These are phyloP conservation scores for Carcina quercana DNA, from an alignment of 2,888 invertebrate species.

Conservation along the genomic window DNA sequence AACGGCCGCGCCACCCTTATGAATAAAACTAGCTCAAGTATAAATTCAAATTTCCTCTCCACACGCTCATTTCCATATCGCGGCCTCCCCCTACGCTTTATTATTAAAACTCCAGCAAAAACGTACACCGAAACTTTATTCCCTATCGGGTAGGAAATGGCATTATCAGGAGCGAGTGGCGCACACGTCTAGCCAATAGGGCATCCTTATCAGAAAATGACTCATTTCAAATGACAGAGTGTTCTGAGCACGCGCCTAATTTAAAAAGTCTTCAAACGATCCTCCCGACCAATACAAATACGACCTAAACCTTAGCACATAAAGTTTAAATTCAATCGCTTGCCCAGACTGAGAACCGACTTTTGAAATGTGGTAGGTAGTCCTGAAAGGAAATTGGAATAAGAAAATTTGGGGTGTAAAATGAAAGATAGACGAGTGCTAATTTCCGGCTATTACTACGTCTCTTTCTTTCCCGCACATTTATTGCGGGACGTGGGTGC, in stretches of 20 bases:
- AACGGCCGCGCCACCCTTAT: slow-evolving; percentile 46
- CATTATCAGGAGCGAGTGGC: slow-evolving; percentile 64
- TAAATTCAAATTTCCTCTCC: slow-evolving; percentile 74
- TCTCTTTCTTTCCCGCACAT: slow-evolving; percentile 72
- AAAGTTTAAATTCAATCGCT: neutral
- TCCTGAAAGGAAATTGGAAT: slow-evolving; percentile 80
- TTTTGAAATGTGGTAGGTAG: slow-evolving; percentile 45
- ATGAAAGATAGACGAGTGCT: slow-evolving; percentile 84
- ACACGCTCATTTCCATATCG: slow-evolving; percentile 73
- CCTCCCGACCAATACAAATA: too few relatives aligned
- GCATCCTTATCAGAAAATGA: slow-evolving; percentile 83
- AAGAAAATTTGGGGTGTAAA: slow-evolving; percentile 86
- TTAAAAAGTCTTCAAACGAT: slow-evolving; percentile 48
- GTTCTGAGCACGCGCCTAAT: slow-evolving; percentile 56
- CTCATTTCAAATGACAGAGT: slow-evolving; percentile 80
- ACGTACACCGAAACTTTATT: slow-evolving; percentile 62
- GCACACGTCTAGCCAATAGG: slow-evolving; percentile 73
- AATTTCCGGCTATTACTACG: slow-evolving; percentile 78
- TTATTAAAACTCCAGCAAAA: slow-evolving; percentile 70
- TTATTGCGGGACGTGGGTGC: slow-evolving; percentile 57
- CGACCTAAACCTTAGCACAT: slow-evolving; percentile 4
- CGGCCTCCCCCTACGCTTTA: slow-evolving; percentile 65
- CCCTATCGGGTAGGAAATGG: slow-evolving; percentile 71
- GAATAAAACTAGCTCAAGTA: slow-evolving; percentile 72
- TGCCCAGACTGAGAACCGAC: slow-evolving; percentile 14